Percentiles rank a stretch among this genome's conserved stretches.
phyloP scores from a whole-genome alignment of 2,888 invertebrate genomes.

The Ctena decussata region DNA sequence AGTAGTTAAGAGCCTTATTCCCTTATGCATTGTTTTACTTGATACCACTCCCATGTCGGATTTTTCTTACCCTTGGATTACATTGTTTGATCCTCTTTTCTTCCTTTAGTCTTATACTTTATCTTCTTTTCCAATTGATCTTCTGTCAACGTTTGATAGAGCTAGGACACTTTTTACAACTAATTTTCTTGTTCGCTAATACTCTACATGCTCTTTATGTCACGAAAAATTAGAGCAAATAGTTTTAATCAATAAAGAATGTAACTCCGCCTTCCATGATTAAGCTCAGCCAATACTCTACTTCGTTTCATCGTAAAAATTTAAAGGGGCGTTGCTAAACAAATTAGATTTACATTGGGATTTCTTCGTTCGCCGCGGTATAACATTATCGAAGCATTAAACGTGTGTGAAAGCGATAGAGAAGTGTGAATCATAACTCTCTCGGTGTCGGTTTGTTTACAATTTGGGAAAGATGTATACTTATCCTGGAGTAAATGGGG shows the following conservation, averaged over 20 bases:
- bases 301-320: neutral
- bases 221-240: constrained; percentile 9
- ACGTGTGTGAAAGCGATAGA: constrained; percentile 3
- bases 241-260: neutral
- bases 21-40: neutral
- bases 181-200: constrained; percentile 6
- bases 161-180: neutral
- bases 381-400: neutral
- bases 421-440: constrained; percentile 4
- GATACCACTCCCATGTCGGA: neutral
- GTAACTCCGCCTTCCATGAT: neutral
- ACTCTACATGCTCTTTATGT: constrained; percentile 12
- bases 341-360: neutral
- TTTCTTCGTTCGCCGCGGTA: neutral
- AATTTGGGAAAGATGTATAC: neutral
- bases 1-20: too few species aligned
- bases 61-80: neutral
- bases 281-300: neutral
- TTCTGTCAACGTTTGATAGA: constrained; percentile 5
- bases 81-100: neutral
- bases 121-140: neutral
- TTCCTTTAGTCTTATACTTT: neutral
- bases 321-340: neutral
- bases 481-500: neutral
- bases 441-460: neutral